Percentiles rank a stretch among this genome's conserved stretches.
Evolutionary conservation across 2,888 invertebrate genomes (phyloP).

Genomic region (Eupsilia transversa): DNA sequence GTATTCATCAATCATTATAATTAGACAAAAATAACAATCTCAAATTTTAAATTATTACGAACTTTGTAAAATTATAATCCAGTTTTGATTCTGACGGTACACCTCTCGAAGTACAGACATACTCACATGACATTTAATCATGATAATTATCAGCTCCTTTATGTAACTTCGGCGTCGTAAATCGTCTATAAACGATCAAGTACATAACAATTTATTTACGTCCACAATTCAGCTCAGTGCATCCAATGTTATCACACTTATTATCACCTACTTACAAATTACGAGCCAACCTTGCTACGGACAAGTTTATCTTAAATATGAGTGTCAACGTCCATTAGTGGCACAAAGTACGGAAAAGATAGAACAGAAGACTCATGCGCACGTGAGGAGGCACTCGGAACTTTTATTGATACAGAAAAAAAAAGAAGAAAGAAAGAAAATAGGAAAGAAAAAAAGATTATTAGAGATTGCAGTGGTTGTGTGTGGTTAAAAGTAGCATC

Average conservation of each 20-base stretch:
- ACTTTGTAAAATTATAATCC: not conserved
- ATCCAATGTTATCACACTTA: constrained; percentile 58
- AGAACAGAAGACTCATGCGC: constrained; percentile 11
- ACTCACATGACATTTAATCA: not conserved
- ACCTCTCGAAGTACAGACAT: not conserved
- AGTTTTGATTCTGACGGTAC: not conserved
- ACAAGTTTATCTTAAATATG: constrained; percentile 64
- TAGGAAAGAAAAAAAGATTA: too few species aligned
- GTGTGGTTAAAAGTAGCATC: not conserved
- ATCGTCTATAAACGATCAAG: constrained; percentile 29
- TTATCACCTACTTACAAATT: constrained; percentile 63
- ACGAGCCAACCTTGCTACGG: constrained; percentile 52
- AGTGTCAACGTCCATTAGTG: constrained; percentile 56
- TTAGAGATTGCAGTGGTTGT: not conserved
- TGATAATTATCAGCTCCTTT: constrained; percentile 23
- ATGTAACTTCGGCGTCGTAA: constrained; percentile 38
- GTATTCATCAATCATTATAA: not conserved
- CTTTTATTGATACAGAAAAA: not conserved
- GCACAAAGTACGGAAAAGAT: not conserved
- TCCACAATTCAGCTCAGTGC: constrained; percentile 47
- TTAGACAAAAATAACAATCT: not conserved
- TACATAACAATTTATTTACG: constrained; percentile 45
- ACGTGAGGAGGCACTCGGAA: not conserved
- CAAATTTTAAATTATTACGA: not conserved
- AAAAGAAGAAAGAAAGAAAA: too few species aligned